Evolutionary conservation across 2,113 vertebrate species (phyloP), one percentile per base, ranked within the genome.

Genomic region (Candoia aspera): DNA sequence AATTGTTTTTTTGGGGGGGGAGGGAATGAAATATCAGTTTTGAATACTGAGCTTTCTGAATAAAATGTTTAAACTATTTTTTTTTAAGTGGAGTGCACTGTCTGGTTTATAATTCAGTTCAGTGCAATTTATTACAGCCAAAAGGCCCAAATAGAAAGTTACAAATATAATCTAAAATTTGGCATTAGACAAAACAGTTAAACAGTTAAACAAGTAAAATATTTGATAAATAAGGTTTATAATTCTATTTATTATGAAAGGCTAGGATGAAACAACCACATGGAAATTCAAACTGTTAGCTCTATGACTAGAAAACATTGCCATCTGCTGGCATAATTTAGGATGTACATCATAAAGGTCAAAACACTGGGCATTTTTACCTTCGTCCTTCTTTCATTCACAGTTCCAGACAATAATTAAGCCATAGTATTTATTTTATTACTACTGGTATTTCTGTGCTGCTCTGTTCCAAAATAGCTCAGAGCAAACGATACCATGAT

Each of bases 221-320:
- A 37, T 79, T 79, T 79, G 68, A 79, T 79, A 79, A 79, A 42
- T 79, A 79, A 42, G 2, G 17, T 79, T 21, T 19, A 37, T 37
- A 9, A 3, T 37, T 79, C 33, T 37, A 79, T 42, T 79, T 42
- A 79, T 42, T 19, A 79, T 6, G 17, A 17, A 21, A 79, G 23
- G 42, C 10, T 84, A 49, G 26, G 46, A 2, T 42, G 2, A 53
- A 89, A 29, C 2, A 42, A 37, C 49, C 11, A 1, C 19, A 84
- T 24, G 62, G 62, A 84, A 4, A 1, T 68, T 59, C 86, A 94
- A 92, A 73, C 53, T 93, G 88, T 62, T 46, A 42, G 90, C 26
- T 86, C 26, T 91, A 24, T 92, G 58, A 90, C 95, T 91, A 42
- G 29, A 49, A 84, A 89, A 92, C 33, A 26, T 79, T 84, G 87